A percentile compares a stretch with the other conserved stretches of the same genome.
Evolutionary conservation across 2,797 vertebrate genomes (phyloP).

Genomic region (Falco novaeseelandiae): DNA sequence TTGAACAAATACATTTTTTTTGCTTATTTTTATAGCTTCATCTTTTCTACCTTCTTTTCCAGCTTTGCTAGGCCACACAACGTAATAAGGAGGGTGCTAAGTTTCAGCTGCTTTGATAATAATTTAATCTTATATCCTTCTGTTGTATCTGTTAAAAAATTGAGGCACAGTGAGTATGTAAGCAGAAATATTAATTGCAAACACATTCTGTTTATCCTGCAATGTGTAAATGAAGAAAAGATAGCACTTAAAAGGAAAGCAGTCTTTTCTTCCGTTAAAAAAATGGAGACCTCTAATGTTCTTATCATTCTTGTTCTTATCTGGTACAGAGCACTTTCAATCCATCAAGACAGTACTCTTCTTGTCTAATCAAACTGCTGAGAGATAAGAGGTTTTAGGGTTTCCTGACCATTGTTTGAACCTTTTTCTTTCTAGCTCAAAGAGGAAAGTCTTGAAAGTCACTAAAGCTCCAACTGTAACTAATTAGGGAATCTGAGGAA

Average conservation of each 20-base stretch:
- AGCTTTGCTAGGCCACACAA: background rate
- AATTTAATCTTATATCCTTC: background rate
- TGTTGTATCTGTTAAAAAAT: background rate
- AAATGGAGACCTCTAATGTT: background rate
- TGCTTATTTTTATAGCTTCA: background rate
- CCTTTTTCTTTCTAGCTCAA: slow-evolving; percentile 57
- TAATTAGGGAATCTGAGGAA: slow-evolving; percentile 72
- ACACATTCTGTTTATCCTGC: background rate
- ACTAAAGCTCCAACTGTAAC: slow-evolving; percentile 72
- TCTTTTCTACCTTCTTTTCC: background rate
- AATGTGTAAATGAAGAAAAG: slow-evolving; percentile 25
- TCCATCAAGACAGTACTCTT: slow-evolving; percentile 57
- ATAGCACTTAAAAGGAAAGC: slow-evolving; percentile 9
- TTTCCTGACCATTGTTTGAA: slow-evolving; percentile 71
- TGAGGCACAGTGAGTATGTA: background rate
- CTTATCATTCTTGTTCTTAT: slow-evolving; percentile 60
- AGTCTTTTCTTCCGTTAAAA: background rate
- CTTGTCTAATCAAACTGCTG: slow-evolving; percentile 61
- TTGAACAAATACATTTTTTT: background rate
- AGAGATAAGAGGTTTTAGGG: slow-evolving; percentile 69
- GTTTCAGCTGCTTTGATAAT: background rate
- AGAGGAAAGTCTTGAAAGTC: slow-evolving; percentile 64
- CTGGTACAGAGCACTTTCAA: slow-evolving; percentile 34
- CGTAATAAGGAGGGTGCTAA: background rate
- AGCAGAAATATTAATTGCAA: slow-evolving; percentile 33